Evolutionary conservation across 2,888 invertebrate genomes (phyloP), one percentile per base, ranked within the genome.

Genomic region (Mayetiola destructor): DNA sequence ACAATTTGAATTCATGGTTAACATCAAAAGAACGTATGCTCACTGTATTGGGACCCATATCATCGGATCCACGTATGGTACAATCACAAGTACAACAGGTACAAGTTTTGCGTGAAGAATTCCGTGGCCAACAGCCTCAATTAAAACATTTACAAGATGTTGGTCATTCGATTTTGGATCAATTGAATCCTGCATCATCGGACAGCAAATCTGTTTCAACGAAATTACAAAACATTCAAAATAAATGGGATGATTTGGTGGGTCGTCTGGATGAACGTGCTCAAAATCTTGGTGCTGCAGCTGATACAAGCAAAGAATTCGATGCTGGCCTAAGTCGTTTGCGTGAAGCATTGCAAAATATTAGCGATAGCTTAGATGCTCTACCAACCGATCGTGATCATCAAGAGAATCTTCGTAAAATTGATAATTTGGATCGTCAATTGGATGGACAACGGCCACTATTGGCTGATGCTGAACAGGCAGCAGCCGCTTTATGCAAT

Each of bases 41-140:
- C 72, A 84, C 88, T 0, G 95, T 94, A 0, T 76, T 97, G 0
- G 96, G 96, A 18, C 95, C 95, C 1, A 93, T 97, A 65, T 93
- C 94, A 0, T 89, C 93, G 0, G 96, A 97, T 72, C 91, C 94
- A 1, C 79, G 93, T 57, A 89, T 95, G 85, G 91, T 95, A 2
- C 88, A 91, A 67, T 92, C 90, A 36, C 96, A 96, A 77, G 88
- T 94, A 18, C 92, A 94, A 68, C 93, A 93, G 78, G 86, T 88
- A 2, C 87, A 93, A 78, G 93, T 96, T 0, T 77, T 97, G 54
- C 82, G 94, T 60, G 96, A 96, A 70, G 96, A 97, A 74, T 88
- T 95, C 78, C 80, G 90, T 59, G 84, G 87, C 0, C 94, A 96
- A 69, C 90, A 94, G 67, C 91, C 93, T 0, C 88, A 91, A 64